Conservation (phyloP, 1,140 invertebrate genomes). For the Anagrus nilaparvatae region DNA sequence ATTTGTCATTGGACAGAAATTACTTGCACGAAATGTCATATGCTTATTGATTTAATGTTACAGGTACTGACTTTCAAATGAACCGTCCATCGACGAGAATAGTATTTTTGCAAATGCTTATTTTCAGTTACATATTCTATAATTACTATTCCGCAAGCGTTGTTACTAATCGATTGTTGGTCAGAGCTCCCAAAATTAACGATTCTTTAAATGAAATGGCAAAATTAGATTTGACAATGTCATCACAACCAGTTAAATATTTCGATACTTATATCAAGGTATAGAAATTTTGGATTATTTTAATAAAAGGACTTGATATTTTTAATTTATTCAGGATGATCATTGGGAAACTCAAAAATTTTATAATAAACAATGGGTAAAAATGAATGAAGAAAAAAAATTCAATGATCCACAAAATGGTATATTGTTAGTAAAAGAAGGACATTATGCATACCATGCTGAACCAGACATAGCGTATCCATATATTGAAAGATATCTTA, state of each 20-base stretch:
- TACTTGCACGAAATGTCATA: too few relatives aligned
- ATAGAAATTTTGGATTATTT: too few relatives aligned
- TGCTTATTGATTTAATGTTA: too few relatives aligned
- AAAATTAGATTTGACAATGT: slow-evolving; percentile 25
- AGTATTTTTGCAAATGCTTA: slow-evolving; percentile 21
- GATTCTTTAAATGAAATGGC: slow-evolving; percentile 29
- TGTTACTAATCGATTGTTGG: slow-evolving; percentile 30
- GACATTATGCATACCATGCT: slow-evolving; percentile 14
- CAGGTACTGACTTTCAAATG: background rate
- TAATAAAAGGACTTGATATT: too few relatives aligned
- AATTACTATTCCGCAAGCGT: slow-evolving; percentile 35
- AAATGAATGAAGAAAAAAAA: slow-evolving; percentile 11
- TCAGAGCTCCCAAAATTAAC: slow-evolving; percentile 33
- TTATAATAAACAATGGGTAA: slow-evolving; percentile 7
- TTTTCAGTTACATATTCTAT: slow-evolving; percentile 31
- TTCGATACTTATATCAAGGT: too few relatives aligned
- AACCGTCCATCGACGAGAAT: slow-evolving; percentile 18
- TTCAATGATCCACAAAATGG: slow-evolving; percentile 10
- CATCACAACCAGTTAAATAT: slow-evolving; percentile 17
- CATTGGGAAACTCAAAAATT: slow-evolving; percentile 12
- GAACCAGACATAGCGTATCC: slow-evolving; percentile 17
- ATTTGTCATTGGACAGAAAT: too few relatives aligned
- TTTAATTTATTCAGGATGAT: slow-evolving; percentile 10
- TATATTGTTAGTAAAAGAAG: background rate
- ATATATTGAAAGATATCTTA: slow-evolving; percentile 16